Evolutionary conservation across 2,797 vertebrate genomes (phyloP), one percentile per base, ranked within the genome.

Genomic region (Hemibagrus guttatus): DNA sequence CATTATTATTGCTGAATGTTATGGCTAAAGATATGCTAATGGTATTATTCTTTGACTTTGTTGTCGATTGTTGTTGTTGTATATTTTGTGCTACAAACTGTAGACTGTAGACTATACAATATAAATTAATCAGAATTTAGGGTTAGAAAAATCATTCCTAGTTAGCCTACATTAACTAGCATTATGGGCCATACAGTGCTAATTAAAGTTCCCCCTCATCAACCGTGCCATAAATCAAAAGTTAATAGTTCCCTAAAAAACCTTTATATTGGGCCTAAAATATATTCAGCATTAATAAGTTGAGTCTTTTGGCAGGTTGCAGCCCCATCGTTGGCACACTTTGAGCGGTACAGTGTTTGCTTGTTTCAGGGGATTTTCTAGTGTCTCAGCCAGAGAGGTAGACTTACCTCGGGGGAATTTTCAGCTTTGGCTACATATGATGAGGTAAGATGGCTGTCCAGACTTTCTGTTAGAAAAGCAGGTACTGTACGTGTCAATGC

Each of bases 341-440:
- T 81, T 84, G 85, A 80, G 12, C 26, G 16, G 46, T n/a, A 59
- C 72, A 23, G 4, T 89, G 92, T 94, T 93, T 91, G 88, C 91
- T 91, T 93, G 86, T 88, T 88, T 83, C 52, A 68, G 79, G 46
- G 90, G 91, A 88, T 93, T 82, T 94, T 93, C 93, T 92, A 89
- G 26, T 14, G 90, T 90, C 90, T 93, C 92, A 93, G 92, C 91
- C 87, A 26, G 85, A 87, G 91, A 94, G 92, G 90, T 85, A 81
- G 76, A 85, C 76, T 87, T 93, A 85, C 93, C 91, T 93, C 89
- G 88, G 46, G 93, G 93, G 91, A 92, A 92, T 94, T 94, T 92
- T 94, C 86, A 89, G 90, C 87, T 89, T 89, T 87, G 89, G 91
- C 71, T 88, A 89, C 87, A 90, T 78, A n/a, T 87, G 92, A 91